Conservation (phyloP, 2,888 invertebrate genomes). For the Eristalis intricaria region DNA sequence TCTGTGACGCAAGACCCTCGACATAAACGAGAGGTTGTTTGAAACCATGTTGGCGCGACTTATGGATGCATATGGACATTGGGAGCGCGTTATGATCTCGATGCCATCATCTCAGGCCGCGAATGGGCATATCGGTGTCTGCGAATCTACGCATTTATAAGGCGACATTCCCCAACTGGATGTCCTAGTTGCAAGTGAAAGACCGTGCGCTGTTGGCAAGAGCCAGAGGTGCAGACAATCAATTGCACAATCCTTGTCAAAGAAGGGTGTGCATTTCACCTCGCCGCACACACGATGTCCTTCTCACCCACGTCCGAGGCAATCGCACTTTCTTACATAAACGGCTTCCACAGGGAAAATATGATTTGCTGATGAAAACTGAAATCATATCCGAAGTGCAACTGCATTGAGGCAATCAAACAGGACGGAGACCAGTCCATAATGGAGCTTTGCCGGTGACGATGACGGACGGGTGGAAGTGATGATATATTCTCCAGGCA, state of each 20-base stretch:
- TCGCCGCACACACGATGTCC: neutral
- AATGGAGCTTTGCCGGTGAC: no score
- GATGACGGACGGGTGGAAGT: neutral
- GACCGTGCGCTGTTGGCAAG: no score
- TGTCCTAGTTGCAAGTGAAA: neutral
- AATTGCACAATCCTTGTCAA: neutral
- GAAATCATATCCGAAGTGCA: conserved; percentile 15
- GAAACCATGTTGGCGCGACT: conserved; percentile 24
- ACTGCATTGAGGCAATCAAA: conserved; percentile 2
- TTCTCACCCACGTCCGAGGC: neutral
- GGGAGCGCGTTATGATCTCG: conserved; percentile 66
- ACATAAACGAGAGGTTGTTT: conserved; percentile 35
- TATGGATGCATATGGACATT: conserved; percentile 59
- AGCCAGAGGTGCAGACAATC: neutral
- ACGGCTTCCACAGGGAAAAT: neutral
- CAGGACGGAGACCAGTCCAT: neutral
- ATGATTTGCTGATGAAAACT: neutral
- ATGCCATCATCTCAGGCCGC: conserved; percentile 30
- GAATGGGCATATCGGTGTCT: conserved; percentile 55
- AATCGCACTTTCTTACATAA: neutral
- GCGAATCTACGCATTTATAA: conserved; percentile 27
- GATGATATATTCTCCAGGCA: neutral
- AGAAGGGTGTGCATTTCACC: neutral
- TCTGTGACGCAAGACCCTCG: conserved; percentile 15
- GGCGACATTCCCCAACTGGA: conserved; percentile 8